Conservation (phyloP, 2,888 invertebrate species). For the Lepidocyrtinus sp. region DNA sequence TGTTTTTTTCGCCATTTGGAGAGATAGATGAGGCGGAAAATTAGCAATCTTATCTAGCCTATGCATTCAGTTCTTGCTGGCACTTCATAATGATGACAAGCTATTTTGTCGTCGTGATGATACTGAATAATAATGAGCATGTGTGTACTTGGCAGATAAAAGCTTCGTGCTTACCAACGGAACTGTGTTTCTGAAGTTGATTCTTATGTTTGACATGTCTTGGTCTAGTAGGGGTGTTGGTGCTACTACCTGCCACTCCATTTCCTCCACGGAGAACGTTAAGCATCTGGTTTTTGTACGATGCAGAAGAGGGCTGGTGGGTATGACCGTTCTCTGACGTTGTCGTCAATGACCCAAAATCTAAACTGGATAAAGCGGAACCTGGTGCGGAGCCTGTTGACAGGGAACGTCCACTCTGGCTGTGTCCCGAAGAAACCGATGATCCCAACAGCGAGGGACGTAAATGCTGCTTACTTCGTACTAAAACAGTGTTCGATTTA, state of each 20-base stretch:
- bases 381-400: constrained; percentile 55
- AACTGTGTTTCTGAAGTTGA: constrained; percentile 71
- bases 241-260: neutral
- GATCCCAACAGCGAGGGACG: constrained; percentile 67
- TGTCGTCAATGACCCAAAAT: constrained; percentile 44
- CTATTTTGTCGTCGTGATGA: no score
- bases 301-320: constrained; percentile 6
- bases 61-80: no score
- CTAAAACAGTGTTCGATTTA: no score
- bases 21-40: constrained; percentile 3
- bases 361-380: constrained; percentile 62
- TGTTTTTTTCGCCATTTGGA: neutral
- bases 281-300: constrained; percentile 34
- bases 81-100: no score
- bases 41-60: no score
- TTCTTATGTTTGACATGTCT: constrained; percentile 71
- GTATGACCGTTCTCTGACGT: constrained; percentile 15
- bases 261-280: constrained; percentile 22
- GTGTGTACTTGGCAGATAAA: no score
- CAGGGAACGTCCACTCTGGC: constrained; percentile 37
- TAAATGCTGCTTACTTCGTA: constrained; percentile 67
- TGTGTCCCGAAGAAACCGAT: constrained; percentile 52
- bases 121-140: no score
- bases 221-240: constrained; percentile 65
- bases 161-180: constrained; percentile 70